Percentiles rank a stretch among this genome's conserved stretches.
Conservation (phyloP, 2,797 vertebrate species). For the Enteromius fasciolatus region DNA sequence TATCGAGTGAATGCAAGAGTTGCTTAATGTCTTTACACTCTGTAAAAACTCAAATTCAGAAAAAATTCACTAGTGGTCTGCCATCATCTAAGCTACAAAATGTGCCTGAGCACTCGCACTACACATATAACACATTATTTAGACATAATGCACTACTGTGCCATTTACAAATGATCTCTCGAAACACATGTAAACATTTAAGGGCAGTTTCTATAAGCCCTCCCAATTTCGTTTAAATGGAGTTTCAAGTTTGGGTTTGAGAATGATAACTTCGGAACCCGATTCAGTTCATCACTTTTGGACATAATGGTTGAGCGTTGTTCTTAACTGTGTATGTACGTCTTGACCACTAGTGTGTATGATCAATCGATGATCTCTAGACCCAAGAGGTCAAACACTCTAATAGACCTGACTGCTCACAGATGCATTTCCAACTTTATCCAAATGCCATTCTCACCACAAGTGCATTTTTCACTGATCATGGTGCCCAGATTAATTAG, state of each 20-base stretch:
- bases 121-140: slow-evolving; percentile 10
- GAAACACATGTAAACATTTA: slow-evolving; percentile 40
- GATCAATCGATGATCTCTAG: neutral
- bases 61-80: slow-evolving; percentile 24
- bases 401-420: slow-evolving; percentile 22
- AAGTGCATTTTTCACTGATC: slow-evolving; percentile 20
- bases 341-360: neutral
- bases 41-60: slow-evolving; percentile 30
- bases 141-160: slow-evolving; percentile 12
- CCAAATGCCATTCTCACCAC: slow-evolving; percentile 33
- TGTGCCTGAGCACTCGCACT: slow-evolving; percentile 10
- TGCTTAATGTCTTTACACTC: slow-evolving; percentile 26
- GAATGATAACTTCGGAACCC: slow-evolving; percentile 16
- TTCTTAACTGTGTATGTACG: neutral
- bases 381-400: neutral
- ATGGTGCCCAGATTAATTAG: slow-evolving; percentile 13
- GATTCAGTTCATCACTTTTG: slow-evolving; percentile 15
- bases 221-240: slow-evolving; percentile 15
- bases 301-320: slow-evolving; percentile 11
- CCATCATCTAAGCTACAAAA: slow-evolving; percentile 29
- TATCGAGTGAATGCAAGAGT: neutral
- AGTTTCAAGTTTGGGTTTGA: slow-evolving; percentile 15
- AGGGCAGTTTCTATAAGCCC: slow-evolving; percentile 5
- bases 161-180: slow-evolving; percentile 8
- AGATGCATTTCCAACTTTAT: slow-evolving; percentile 20